Base-by-base conservation (phyloP, 2,113 vertebrate genomes). In the Forbesichthys papilliferus region DNA sequence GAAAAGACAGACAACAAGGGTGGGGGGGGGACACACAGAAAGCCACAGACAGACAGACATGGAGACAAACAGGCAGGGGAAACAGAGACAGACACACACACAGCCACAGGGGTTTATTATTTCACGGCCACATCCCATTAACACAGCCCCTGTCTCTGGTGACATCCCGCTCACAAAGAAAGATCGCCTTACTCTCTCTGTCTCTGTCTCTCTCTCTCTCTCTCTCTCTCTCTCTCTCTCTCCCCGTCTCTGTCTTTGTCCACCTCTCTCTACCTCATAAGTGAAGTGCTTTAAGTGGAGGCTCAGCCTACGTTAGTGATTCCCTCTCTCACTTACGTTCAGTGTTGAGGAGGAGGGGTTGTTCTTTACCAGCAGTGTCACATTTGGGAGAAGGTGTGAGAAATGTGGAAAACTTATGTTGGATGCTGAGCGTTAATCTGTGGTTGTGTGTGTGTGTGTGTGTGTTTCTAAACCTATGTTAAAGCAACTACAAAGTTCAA, bases 171-270 rank as follows among this genome's bases (percentile, higher is more conserved):
- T 48, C 14, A 48, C 48, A 47, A 12, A 54, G 61, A 65, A 36
- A 20, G 27, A 80, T 75, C 33, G 56, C 11, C 13, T 78, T 77
- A 56, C 16, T 33, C 71, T 66, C 12, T 13, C 48, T 56, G 27
- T 47, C 52, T 64, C 48, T 64, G 13, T 27, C 48, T 53, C 51
- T 55, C 54, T 66, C 66, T 49, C 61, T 46, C 13, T 33, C 9
- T 11, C 36, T 42, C 5, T 42, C 36, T 42, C 36, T 42, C 48
- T 64, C n/a, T 27, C 48, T 53, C 51, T 55, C 54, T 66, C 66
- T 49, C 61, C 11, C 16, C 11, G 12, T 46, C 13, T 33, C 9
- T 11, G 16, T 46, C 13, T 33, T 9, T 11, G 16, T 20, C 16
- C 36, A 42, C 3, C 36, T 42, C 5, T 42, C 36, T 42, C 36